Percentiles rank a stretch among this genome's conserved stretches.
Conservation (phyloP, 2,888 invertebrate genomes). For the Tolmerus cingulatus region DNA sequence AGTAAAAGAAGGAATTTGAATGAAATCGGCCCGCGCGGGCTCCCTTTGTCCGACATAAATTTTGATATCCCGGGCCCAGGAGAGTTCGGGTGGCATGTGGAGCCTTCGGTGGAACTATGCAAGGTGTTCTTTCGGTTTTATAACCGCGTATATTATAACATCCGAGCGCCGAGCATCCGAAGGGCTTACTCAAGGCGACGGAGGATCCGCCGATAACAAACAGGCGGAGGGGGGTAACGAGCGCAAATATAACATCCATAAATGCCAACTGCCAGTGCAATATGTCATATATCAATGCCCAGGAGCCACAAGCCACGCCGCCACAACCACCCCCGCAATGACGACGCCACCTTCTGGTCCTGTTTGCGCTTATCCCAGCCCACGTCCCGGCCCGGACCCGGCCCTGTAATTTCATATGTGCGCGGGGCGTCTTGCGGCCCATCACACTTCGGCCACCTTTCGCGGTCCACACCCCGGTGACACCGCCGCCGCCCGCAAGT, state of each 20-base stretch:
- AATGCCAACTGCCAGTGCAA: constrained; percentile 48
- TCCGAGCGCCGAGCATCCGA: neutral
- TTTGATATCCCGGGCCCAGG: constrained; percentile 26
- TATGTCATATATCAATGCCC: constrained; percentile 48
- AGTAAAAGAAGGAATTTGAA: constrained; percentile 45
- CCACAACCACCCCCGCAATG: neutral
- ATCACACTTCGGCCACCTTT: constrained; percentile 11
- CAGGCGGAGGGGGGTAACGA: neutral
- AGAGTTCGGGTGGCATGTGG: neutral
- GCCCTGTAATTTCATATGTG: constrained; percentile 41
- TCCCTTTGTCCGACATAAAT: constrained; percentile 38
- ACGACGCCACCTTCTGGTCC: constrained; percentile 34
- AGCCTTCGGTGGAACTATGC: neutral
- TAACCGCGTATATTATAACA: constrained; percentile 26
- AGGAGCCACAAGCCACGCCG: constrained; percentile 26
- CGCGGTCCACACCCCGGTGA: neutral
- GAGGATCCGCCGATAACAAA: constrained; percentile 13
- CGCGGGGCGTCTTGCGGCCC: constrained; percentile 27
- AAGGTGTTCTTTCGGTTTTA: constrained; percentile 38
- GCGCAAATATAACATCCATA: constrained; percentile 42
- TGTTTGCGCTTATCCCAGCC: constrained; percentile 32
- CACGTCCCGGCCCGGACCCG: neutral
- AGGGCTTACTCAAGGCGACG: constrained; percentile 15
- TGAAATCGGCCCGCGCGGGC: neutral
- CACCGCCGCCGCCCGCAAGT: neutral